A percentile compares a stretch with the other conserved stretches of the same genome.
phyloP scores from a whole-genome alignment of 2,797 vertebrate species.

The Ceryle rudis region DNA sequence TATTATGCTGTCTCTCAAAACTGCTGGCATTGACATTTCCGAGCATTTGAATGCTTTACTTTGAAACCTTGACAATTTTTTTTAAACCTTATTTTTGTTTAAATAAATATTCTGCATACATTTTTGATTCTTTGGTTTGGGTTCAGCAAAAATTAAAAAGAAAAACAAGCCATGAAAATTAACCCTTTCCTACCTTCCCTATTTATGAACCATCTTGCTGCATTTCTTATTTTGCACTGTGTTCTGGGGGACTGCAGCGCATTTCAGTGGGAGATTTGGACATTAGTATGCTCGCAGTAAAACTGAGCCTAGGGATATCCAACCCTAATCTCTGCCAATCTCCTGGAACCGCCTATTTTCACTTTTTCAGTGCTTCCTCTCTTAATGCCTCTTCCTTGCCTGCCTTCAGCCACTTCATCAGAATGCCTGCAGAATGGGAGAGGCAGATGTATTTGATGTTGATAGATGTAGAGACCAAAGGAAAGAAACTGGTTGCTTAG shows the following conservation, averaged over 20 bases:
- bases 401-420: neutral
- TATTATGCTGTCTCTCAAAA: neutral
- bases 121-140: neutral
- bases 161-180: neutral
- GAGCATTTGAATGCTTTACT: neutral
- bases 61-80: neutral
- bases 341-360: neutral
- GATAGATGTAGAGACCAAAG: neutral
- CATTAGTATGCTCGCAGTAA: neutral
- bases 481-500: neutral
- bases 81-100: neutral
- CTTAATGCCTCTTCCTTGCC: conserved; percentile 1
- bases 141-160: neutral
- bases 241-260: neutral
- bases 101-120: neutral
- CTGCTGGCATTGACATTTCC: neutral
- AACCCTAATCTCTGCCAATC: neutral
- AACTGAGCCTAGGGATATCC: neutral
- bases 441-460: neutral
- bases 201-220: neutral
- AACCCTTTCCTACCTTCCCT: neutral
- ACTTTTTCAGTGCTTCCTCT: neutral
- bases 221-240: neutral
- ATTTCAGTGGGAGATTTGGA: neutral
- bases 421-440: neutral